phyloP scores from a whole-genome alignment of 2,888 invertebrate species.

The Mycalesis mineus region DNA sequence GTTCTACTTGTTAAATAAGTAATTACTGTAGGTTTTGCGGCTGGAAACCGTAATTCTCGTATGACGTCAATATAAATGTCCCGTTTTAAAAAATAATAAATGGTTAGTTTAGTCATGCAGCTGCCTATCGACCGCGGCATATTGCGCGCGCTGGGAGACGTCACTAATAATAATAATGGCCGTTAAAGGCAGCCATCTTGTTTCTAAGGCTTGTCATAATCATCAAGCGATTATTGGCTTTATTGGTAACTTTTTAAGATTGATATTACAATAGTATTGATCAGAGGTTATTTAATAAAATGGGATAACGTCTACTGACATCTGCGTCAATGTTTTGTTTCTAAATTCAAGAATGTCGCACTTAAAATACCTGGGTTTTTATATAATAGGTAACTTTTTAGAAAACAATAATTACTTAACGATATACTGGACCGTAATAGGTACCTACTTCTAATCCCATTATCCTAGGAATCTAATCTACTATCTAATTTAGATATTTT shows the following conservation, averaged over 20 bases:
- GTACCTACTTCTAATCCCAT: no score
- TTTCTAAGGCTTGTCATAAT: not conserved
- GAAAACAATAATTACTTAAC: no score
- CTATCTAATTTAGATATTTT: no score
- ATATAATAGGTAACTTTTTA: no score
- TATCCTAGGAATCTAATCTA: no score
- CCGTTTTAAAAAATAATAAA: not conserved
- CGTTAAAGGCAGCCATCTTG: conserved; percentile 26
- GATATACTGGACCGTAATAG: no score
- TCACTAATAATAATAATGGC: conserved; percentile 21
- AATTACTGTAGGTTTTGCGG: not conserved
- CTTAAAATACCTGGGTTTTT: no score
- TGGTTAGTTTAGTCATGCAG: conserved; percentile 11
- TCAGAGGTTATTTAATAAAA: conserved; percentile 1
- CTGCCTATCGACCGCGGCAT: conserved; percentile 25
- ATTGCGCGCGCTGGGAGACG: conserved; percentile 16
- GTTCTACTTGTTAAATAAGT: no score
- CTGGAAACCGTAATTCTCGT: not conserved
- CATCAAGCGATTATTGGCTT: conserved; percentile 4
- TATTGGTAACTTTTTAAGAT: not conserved
- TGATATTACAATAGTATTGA: not conserved
- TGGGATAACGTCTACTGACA: not conserved
- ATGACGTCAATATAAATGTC: not conserved
- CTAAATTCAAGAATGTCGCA: not conserved
- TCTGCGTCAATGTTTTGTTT: conserved; percentile 12